Percentiles rank a stretch among this genome's conserved stretches.
Conservation (phyloP, 2,797 vertebrate species). For the Labroides dimidiatus region DNA sequence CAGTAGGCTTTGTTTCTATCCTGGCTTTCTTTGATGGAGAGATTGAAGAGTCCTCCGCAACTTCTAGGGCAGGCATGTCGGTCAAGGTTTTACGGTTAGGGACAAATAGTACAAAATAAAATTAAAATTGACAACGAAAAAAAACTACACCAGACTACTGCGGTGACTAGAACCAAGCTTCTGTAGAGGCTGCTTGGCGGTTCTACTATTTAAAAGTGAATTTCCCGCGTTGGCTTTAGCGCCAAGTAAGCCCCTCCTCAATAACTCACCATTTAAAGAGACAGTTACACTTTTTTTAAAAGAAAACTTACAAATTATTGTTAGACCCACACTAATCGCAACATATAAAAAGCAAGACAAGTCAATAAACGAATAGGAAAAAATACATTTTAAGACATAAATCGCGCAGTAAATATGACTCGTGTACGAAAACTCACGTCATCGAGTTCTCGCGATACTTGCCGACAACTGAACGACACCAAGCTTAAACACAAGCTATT, state of each 20-base stretch:
- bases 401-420: neutral
- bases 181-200: conserved; percentile 12
- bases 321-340: accelerated
- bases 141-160: neutral
- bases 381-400: neutral
- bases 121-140: neutral
- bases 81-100: conserved; percentile 20
- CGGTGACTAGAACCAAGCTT: neutral
- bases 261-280: neutral
- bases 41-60: conserved; percentile 33
- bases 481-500: neutral
- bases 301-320: too few species aligned
- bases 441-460: conserved; percentile 32
- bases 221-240: conserved; percentile 38
- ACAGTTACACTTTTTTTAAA: neutral
- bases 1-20: conserved; percentile 37
- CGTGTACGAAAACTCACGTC: neutral
- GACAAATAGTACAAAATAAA: neutral
- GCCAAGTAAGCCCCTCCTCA: conserved; percentile 33
- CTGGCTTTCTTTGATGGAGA: conserved; percentile 86
- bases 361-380: accelerated
- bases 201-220: neutral
- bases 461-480: neutral
- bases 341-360: too few species aligned
- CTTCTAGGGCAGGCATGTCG: conserved; percentile 87